These are phyloP conservation scores for Oligia strigilis DNA, from an alignment of 2,888 invertebrate genomes.

Conservation along the genomic window DNA sequence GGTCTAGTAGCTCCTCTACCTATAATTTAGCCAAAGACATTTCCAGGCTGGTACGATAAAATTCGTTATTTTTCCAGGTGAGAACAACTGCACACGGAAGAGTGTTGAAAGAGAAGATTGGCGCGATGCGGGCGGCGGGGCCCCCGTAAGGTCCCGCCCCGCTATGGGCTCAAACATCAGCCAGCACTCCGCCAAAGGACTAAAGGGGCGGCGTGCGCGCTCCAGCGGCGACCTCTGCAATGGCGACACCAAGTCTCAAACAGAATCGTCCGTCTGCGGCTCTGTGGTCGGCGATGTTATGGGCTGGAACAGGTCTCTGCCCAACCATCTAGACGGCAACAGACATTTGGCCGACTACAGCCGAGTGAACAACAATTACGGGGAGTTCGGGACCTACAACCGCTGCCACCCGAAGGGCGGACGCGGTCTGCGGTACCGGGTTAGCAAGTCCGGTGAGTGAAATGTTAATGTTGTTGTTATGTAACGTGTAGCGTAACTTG, in stretches of 20 bases:
- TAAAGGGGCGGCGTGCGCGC: constrained; percentile 93
- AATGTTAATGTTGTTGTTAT: constrained; percentile 33
- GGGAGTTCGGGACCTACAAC: constrained; percentile 86
- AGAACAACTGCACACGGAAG: constrained; percentile 70
- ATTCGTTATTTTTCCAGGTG: constrained; percentile 73
- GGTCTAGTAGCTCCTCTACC: not conserved
- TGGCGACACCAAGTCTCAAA: constrained; percentile 88
- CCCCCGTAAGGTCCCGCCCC: constrained; percentile 88
- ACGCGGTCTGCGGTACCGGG: constrained; percentile 86
- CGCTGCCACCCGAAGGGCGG: constrained; percentile 86
- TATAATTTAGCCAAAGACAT: not conserved
- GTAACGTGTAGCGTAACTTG: not conserved
- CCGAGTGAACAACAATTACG: constrained; percentile 91
- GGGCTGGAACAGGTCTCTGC: constrained; percentile 91
- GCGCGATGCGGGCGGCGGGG: constrained; percentile 86
- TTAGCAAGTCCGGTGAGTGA: constrained; percentile 87
- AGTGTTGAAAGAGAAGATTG: constrained; percentile 74
- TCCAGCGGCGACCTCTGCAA: constrained; percentile 94
- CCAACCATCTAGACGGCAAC: constrained; percentile 93
- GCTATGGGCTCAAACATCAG: constrained; percentile 95
- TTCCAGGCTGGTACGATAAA: not conserved
- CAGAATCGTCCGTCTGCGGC: constrained; percentile 88
- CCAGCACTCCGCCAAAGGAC: constrained; percentile 93
- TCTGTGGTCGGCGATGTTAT: constrained; percentile 89
- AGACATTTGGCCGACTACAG: constrained; percentile 90